Evolutionary conservation across 2,113 vertebrate genomes (phyloP).

Genomic region (Ceyx melanurus): DNA sequence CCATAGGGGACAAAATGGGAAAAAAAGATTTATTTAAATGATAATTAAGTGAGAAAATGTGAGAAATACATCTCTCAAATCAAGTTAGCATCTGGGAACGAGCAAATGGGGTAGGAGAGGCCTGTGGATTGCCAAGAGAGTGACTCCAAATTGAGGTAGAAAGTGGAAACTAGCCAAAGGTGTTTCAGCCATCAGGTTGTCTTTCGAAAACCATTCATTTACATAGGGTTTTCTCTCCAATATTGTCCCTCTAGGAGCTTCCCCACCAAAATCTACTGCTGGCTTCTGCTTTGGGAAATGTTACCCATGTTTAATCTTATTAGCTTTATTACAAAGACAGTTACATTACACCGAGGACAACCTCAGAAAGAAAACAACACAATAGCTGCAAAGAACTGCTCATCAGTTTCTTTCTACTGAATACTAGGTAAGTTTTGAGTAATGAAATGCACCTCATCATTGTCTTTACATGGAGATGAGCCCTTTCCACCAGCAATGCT

Average conservation of each 20-base stretch:
- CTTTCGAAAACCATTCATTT: neutral
- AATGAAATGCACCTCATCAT: conserved; percentile 80
- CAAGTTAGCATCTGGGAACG: neutral
- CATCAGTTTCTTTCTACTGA: neutral
- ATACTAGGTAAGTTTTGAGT: conserved; percentile 15
- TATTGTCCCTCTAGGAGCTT: neutral
- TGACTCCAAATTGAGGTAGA: neutral
- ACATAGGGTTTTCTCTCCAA: neutral
- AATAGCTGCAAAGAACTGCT: neutral
- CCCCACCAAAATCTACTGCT: neutral
- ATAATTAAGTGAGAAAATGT: neutral
- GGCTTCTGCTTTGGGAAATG: neutral
- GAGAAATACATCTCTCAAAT: neutral
- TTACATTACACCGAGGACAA: neutral
- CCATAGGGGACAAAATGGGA: neutral
- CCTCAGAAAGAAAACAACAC: neutral
- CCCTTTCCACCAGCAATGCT: conserved; percentile 87
- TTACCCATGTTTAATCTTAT: neutral
- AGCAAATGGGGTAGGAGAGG: neutral
- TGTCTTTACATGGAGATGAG: conserved; percentile 83
- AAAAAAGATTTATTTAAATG: conserved; percentile 17
- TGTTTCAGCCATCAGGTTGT: neutral
- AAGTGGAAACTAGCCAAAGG: neutral
- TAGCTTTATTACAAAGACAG: neutral
- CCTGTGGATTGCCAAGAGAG: neutral